A percentile compares a stretch with the other conserved stretches of the same genome.
Evolutionary conservation across 2,888 invertebrate genomes (phyloP).

Genomic region (Eucera pruinosa): DNA sequence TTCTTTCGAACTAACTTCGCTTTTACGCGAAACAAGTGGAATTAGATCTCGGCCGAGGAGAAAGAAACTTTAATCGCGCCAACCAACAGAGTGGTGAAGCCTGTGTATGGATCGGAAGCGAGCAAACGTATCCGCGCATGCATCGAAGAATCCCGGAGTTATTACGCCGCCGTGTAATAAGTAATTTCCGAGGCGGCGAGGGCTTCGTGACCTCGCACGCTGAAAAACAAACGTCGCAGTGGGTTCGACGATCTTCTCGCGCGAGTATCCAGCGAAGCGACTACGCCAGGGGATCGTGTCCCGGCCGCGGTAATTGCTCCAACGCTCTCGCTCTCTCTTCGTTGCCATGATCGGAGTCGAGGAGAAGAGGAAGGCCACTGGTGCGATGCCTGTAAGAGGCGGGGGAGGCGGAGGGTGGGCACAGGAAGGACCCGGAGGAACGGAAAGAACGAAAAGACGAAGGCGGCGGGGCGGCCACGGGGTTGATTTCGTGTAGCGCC

Average conservation of each 20-base stretch:
- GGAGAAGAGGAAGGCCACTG: constrained; percentile 39
- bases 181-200: constrained; percentile 30
- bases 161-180: constrained; percentile 36
- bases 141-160: constrained; percentile 16
- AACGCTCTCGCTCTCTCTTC: constrained; percentile 61
- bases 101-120: constrained; percentile 1
- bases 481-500: constrained; percentile 80
- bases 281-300: constrained; percentile 72
- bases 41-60: not conserved
- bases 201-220: constrained; percentile 25
- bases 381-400: constrained; percentile 22
- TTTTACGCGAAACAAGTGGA: not conserved
- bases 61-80: constrained; percentile 3
- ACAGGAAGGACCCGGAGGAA: constrained; percentile 53
- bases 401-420: constrained; percentile 30
- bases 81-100: not conserved
- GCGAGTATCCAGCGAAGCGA: constrained; percentile 66
- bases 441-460: constrained; percentile 26
- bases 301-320: constrained; percentile 76
- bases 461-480: constrained; percentile 56
- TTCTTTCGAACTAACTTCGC: not conserved
- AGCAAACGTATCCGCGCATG: constrained; percentile 4
- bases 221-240: constrained; percentile 50
- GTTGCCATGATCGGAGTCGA: constrained; percentile 17
- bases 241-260: constrained; percentile 47